Conservation (phyloP, 2,888 invertebrate species). For the Drosophila ochracea region DNA sequence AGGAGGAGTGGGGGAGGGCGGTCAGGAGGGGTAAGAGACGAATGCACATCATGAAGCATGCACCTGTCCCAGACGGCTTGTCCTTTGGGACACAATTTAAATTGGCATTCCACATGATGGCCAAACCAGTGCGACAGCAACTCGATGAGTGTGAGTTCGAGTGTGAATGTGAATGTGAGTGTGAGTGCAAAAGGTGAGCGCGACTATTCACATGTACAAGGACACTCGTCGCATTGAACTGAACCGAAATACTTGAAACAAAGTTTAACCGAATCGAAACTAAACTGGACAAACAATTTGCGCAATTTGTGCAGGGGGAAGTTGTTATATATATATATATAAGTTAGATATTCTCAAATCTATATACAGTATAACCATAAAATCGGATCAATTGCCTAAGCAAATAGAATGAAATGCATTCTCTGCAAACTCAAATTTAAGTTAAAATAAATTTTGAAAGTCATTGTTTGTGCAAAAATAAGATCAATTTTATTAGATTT, state of each 20-base stretch:
- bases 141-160: not conserved
- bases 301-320: not conserved
- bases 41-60: constrained; percentile 52
- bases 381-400: not conserved
- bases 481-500: not conserved
- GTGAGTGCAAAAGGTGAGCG: not conserved
- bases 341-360: not conserved
- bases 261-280: not conserved
- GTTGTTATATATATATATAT: not conserved
- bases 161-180: not conserved
- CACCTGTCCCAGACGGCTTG: constrained; percentile 67
- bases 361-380: not conserved
- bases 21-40: not conserved
- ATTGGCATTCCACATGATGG: constrained; percentile 78
- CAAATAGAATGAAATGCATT: not conserved
- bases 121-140: constrained; percentile 21
- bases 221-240: constrained; percentile 26
- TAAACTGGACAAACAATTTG: not conserved
- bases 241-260: constrained; percentile 9
- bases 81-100: constrained; percentile 81
- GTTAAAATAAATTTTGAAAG: not conserved
- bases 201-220: constrained; percentile 17
- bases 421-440: not conserved
- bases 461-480: not conserved
- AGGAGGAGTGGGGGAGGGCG: not conserved